Evolutionary conservation across 2,797 vertebrate genomes (phyloP).

Genomic region (Lates japonicus): DNA sequence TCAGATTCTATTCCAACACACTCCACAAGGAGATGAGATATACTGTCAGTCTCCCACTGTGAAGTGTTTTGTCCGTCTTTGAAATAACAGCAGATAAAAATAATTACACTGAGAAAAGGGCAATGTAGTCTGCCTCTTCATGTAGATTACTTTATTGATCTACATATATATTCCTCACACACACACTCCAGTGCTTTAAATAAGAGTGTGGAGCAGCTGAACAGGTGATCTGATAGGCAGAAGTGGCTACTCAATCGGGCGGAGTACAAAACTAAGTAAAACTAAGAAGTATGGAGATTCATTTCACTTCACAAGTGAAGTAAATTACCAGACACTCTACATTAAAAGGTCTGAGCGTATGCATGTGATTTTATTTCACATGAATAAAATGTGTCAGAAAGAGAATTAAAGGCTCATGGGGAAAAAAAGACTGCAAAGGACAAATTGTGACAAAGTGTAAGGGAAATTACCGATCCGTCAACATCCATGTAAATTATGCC

Average conservation of each 20-base stretch:
- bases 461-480: slow-evolving; percentile 42
- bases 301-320: slow-evolving; percentile 26
- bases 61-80: slow-evolving; percentile 31
- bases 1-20: slow-evolving; percentile 42
- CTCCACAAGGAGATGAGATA: slow-evolving; percentile 19
- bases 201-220: slow-evolving; percentile 50
- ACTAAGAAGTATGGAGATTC: slow-evolving; percentile 29
- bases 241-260: slow-evolving; percentile 40
- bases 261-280: slow-evolving; percentile 15
- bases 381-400: slow-evolving; percentile 16
- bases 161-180: slow-evolving; percentile 40
- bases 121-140: slow-evolving; percentile 47
- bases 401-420: slow-evolving; percentile 32
- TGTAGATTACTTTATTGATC: slow-evolving; percentile 74
- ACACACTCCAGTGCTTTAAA: slow-evolving; percentile 52
- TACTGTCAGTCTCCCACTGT: slow-evolving; percentile 16
- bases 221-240: slow-evolving; percentile 45
- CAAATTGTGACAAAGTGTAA: slow-evolving; percentile 43
- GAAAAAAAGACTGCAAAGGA: slow-evolving; percentile 21
- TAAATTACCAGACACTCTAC: background rate
- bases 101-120: slow-evolving; percentile 60
- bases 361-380: slow-evolving; percentile 16
- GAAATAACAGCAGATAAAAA: slow-evolving; percentile 63
- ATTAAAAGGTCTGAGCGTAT: background rate
- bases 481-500: slow-evolving; percentile 36